These are phyloP conservation scores for Hypomecis atomaria DNA, from an alignment of 2,888 invertebrate genomes.

Conservation along the genomic window DNA sequence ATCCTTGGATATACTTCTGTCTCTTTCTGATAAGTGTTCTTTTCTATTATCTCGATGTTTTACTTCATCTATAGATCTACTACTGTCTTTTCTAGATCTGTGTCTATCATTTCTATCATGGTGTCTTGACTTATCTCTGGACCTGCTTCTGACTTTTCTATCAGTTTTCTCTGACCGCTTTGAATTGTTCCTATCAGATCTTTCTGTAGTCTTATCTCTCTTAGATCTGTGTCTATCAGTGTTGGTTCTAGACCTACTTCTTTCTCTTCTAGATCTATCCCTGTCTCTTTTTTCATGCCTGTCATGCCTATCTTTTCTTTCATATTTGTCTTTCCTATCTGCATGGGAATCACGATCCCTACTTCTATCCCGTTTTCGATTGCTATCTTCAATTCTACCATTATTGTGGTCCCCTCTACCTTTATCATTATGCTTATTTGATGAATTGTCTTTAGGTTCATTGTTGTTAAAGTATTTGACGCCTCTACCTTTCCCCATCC, in stretches of 20 bases:
- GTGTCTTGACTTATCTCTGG: constrained; percentile 10
- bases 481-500: constrained; percentile 95
- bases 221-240: constrained; percentile 47
- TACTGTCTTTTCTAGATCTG: constrained; percentile 22
- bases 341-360: constrained; percentile 37
- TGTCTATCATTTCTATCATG: constrained; percentile 13
- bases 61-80: constrained; percentile 33
- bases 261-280: constrained; percentile 41
- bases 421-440: constrained; percentile 39
- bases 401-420: constrained; percentile 26
- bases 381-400: constrained; percentile 16
- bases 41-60: constrained; percentile 21
- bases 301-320: constrained; percentile 46
- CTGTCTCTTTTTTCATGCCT: constrained; percentile 53
- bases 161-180: constrained; percentile 16
- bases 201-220: constrained; percentile 61
- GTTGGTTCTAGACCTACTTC: too few species aligned
- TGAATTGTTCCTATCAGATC: constrained; percentile 23
- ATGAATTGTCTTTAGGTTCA: constrained; percentile 35
- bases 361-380: constrained; percentile 18
- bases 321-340: constrained; percentile 40
- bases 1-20: constrained; percentile 14
- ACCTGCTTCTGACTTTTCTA: constrained; percentile 13
- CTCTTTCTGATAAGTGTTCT: constrained; percentile 22
- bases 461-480: constrained; percentile 84